Evolutionary conservation across 2,888 invertebrate species (phyloP).

Genomic region (Eucriotettix oculatus): DNA sequence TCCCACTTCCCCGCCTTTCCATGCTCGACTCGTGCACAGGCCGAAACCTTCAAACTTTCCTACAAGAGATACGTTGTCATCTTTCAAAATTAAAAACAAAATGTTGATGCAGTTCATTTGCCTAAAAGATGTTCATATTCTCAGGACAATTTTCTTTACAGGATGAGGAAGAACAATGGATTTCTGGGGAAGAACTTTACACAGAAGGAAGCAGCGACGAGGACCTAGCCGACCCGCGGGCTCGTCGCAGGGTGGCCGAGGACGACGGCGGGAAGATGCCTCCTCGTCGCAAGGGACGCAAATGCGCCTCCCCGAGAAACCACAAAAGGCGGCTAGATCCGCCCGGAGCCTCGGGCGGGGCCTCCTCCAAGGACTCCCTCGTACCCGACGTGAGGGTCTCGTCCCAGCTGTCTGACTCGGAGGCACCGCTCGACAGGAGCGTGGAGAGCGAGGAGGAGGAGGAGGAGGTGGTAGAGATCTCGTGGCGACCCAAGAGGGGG

Average conservation of each 20-base stretch:
- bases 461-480: slow-evolving; percentile 14
- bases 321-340: neutral
- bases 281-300: neutral
- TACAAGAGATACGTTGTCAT: too few relatives aligned
- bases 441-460: neutral
- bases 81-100: too few relatives aligned
- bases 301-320: neutral
- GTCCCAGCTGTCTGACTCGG: neutral
- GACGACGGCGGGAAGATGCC: neutral
- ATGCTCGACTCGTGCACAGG: too few relatives aligned
- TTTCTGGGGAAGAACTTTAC: slow-evolving; percentile 30
- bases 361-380: neutral
- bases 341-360: neutral
- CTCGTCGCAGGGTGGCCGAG: slow-evolving; percentile 2
- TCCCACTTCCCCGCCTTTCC: too few relatives aligned
- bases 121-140: too few relatives aligned
- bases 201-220: slow-evolving; percentile 30
- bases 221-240: slow-evolving; percentile 19
- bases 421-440: neutral
- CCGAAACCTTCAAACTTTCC: too few relatives aligned
- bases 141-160: slow-evolving; percentile 11
- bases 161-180: slow-evolving; percentile 31
- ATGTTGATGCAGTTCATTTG: too few relatives aligned
- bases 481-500: slow-evolving; percentile 27
- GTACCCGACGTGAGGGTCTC: neutral